phyloP scores from a whole-genome alignment of 2,888 invertebrate species.

The Conchocele bisecta region DNA sequence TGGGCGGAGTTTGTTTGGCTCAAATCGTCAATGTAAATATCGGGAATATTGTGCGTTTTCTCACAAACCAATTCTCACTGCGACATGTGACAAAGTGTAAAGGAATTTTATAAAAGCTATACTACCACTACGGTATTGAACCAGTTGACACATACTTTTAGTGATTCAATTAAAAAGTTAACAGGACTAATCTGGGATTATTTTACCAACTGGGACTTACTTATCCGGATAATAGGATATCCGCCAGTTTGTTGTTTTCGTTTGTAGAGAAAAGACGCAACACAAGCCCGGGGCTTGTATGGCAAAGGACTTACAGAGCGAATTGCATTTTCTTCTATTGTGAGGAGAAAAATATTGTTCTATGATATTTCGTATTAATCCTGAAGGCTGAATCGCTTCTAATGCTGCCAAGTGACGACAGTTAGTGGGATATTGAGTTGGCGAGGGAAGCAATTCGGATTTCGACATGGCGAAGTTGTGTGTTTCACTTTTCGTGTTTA shows the following conservation, averaged over 20 bases:
- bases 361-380: constrained; percentile 32
- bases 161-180: constrained; percentile 43
- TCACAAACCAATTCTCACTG: constrained; percentile 33
- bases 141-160: too few species aligned
- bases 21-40: constrained; percentile 55
- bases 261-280: constrained; percentile 17
- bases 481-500: neutral
- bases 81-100: constrained; percentile 51
- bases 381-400: too few species aligned
- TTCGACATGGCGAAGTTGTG: neutral
- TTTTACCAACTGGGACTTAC: constrained; percentile 44
- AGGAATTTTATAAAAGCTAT: constrained; percentile 52
- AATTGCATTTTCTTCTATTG: constrained; percentile 43
- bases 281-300: constrained; percentile 26
- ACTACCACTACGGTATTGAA: too few species aligned
- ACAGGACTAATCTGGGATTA: constrained; percentile 35
- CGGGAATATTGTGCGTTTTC: constrained; percentile 30
- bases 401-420: too few species aligned
- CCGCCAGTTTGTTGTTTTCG: constrained; percentile 43
- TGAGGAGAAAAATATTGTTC: constrained; percentile 58
- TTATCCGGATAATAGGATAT: constrained; percentile 48
- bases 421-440: neutral
- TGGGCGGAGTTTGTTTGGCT: constrained; percentile 34
- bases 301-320: constrained; percentile 7
- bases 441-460: neutral